A percentile compares a stretch with the other conserved stretches of the same genome.
phyloP scores from a whole-genome alignment of 2,797 vertebrate genomes.

The Huso huso region DNA sequence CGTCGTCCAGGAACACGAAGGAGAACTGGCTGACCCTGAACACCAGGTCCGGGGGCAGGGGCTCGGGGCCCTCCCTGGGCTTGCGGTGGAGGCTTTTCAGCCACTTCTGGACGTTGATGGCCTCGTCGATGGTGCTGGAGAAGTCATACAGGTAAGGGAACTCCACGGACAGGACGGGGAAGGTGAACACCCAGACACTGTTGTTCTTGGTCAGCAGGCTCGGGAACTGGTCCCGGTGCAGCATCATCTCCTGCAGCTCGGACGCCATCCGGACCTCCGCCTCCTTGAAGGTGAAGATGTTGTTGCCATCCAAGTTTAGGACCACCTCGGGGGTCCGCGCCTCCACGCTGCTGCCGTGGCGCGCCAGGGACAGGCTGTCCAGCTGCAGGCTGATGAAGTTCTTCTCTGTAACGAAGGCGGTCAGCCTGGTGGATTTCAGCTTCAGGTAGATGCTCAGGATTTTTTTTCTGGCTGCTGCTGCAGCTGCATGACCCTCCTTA shows the following conservation, averaged over 20 bases:
- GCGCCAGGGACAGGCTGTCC: conserved; percentile 60
- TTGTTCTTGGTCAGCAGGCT: conserved; percentile 68
- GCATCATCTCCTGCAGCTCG: conserved; percentile 70
- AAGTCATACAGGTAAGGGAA: conserved; percentile 97
- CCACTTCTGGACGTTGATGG: conserved; percentile 89
- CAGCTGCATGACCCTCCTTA: conserved; percentile 8
- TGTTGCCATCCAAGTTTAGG: conserved; percentile 82
- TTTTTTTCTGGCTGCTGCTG: conserved; percentile 34
- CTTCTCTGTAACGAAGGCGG: conserved; percentile 68
- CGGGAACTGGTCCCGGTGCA: conserved; percentile 72
- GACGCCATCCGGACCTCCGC: conserved; percentile 67
- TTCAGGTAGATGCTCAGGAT: conserved; percentile 62
- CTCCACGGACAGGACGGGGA: conserved; percentile 71
- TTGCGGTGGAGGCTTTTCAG: conserved; percentile 75
- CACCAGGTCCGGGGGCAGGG: conserved; percentile 77
- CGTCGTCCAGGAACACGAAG: conserved; percentile 85
- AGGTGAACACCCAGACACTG: conserved; percentile 73
- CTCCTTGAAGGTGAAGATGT: conserved; percentile 77
- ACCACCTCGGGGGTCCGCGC: conserved; percentile 65
- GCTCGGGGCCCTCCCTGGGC: not conserved
- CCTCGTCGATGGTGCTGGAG: conserved; percentile 81
- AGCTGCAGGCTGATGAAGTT: conserved; percentile 74
- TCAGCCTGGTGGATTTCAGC: conserved; percentile 63
- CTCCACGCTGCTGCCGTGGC: conserved; percentile 54
- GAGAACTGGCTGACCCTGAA: conserved; percentile 83